Conservation (phyloP, 2,797 vertebrate species). For the Salarias fasciatus region DNA sequence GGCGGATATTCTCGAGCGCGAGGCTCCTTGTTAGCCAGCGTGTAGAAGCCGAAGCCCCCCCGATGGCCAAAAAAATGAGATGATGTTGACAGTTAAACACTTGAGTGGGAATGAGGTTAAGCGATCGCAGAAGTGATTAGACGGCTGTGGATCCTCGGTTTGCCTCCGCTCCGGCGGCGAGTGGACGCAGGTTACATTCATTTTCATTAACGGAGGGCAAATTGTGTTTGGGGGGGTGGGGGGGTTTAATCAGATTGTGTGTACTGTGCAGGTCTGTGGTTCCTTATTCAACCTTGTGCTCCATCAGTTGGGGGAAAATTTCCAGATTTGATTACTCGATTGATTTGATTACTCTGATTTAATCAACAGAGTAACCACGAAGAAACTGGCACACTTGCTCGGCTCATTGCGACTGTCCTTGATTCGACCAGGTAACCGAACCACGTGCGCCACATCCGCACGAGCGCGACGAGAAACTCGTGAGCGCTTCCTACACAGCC, state of each 20-base stretch:
- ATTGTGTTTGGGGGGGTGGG: constrained; percentile 57
- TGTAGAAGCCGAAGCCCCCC: too few relatives aligned
- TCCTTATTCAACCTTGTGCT: constrained; percentile 52
- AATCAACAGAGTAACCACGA: constrained; percentile 45
- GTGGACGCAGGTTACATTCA: constrained; percentile 63
- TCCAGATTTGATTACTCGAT: constrained; percentile 67
- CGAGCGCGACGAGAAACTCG: neutral
- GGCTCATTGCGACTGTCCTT: neutral
- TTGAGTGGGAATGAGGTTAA: constrained; percentile 14
- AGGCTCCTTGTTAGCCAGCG: too few relatives aligned
- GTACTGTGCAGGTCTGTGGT: constrained; percentile 57
- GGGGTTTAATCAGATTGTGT: constrained; percentile 67
- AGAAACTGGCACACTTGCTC: constrained; percentile 19
- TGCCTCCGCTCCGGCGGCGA: constrained; percentile 30
- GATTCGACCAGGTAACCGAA: neutral
- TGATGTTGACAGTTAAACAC: neutral
- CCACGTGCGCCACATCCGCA: neutral
- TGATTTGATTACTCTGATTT: constrained; percentile 67
- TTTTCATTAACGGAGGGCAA: constrained; percentile 68
- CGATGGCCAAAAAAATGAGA: constrained; percentile 3
- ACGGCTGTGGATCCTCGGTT: constrained; percentile 21
- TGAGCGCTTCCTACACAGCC: neutral
- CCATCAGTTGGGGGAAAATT: constrained; percentile 54
- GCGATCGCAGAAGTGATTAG: constrained; percentile 20
- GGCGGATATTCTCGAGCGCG: too few relatives aligned